phyloP scores from a whole-genome alignment of 2,113 vertebrate species.

The Anhinga anhinga region DNA sequence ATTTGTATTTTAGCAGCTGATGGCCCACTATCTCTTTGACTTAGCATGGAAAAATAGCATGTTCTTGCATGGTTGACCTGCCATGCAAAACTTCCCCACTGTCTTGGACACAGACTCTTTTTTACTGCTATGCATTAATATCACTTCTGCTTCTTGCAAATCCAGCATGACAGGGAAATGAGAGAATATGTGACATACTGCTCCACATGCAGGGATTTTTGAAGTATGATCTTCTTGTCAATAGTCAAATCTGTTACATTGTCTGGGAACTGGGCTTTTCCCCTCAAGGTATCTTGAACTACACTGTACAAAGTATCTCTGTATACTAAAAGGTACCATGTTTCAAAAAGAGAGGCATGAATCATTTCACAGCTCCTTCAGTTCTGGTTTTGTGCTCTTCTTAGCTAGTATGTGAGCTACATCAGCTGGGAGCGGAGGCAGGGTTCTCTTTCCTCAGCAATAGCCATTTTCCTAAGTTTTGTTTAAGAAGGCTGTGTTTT shows the following conservation, averaged over 20 bases:
- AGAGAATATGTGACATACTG: background rate
- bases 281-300: background rate
- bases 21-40: background rate
- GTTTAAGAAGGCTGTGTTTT: background rate
- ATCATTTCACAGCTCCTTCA: background rate
- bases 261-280: background rate
- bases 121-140: background rate
- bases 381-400: background rate
- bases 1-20: slow-evolving; percentile 27
- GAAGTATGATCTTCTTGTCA: background rate
- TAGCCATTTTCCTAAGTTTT: background rate
- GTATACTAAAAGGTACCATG: background rate
- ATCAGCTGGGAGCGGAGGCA: background rate
- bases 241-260: background rate
- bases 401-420: background rate
- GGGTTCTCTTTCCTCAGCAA: background rate
- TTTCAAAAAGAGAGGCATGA: background rate
- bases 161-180: background rate
- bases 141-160: background rate
- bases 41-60: background rate
- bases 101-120: background rate
- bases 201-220: background rate
- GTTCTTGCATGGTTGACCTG: background rate
- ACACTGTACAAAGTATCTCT: background rate
- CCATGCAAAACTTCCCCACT: background rate